Evolutionary conservation across 2,888 invertebrate species (phyloP).

Genomic region (Cephus rjabovi): DNA sequence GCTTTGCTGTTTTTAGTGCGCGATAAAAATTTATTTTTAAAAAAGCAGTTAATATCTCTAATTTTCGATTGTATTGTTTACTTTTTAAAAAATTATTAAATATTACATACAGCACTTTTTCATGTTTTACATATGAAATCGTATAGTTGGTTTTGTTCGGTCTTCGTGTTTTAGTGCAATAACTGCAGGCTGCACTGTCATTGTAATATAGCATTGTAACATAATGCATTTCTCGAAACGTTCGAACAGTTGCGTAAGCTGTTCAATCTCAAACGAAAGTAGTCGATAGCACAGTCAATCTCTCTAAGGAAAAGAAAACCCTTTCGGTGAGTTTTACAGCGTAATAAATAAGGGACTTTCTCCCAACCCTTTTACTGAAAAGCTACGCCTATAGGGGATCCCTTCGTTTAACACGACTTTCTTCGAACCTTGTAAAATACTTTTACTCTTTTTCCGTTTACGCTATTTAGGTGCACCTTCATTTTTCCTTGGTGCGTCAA

Average conservation of each 20-base stretch:
- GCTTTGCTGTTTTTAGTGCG: background rate
- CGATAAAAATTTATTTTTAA: background rate
- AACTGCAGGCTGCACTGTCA: background rate
- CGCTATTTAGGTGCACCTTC: background rate
- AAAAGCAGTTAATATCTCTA: background rate
- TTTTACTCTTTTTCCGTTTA: background rate
- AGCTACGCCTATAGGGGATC: background rate
- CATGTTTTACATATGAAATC: background rate
- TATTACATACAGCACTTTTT: no score
- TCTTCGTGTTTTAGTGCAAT: background rate
- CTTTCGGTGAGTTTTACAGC: slow-evolving; percentile 57
- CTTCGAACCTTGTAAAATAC: background rate
- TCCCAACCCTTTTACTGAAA: slow-evolving; percentile 56
- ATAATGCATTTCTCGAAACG: background rate
- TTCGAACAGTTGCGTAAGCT: background rate
- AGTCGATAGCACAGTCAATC: background rate
- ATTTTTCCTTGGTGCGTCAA: background rate
- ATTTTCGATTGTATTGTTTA: background rate
- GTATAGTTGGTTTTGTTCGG: background rate
- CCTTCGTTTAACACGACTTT: background rate
- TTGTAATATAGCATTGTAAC: background rate
- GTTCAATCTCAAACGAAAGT: background rate
- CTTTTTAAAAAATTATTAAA: no score
- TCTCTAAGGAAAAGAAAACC: slow-evolving; percentile 30
- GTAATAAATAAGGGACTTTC: slow-evolving; percentile 62